Conservation (phyloP, 2,888 invertebrate genomes). For the Diplazon laetatorius region DNA sequence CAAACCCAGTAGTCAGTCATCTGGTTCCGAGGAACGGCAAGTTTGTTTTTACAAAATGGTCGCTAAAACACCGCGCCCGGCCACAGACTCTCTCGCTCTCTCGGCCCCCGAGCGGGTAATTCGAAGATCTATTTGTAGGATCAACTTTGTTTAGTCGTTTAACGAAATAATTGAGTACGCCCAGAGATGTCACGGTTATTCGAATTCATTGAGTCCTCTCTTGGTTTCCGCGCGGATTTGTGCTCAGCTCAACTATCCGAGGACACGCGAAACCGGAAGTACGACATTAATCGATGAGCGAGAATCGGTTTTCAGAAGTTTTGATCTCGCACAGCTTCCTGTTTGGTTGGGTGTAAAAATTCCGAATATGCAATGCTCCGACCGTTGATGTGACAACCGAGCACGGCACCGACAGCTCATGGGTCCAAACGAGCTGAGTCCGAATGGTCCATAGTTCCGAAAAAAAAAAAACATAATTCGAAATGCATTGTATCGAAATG, state of each 20-base stretch:
- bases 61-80: slow-evolving; percentile 76
- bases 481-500: no score
- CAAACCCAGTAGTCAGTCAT: slow-evolving; percentile 78
- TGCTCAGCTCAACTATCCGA: neutral
- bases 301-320: no score
- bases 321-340: no score
- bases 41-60: slow-evolving; percentile 82
- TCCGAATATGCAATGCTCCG: no score
- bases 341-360: no score
- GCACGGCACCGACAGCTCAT: no score
- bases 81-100: slow-evolving; percentile 72
- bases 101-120: no score
- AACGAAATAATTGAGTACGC: slow-evolving; percentile 68
- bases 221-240: slow-evolving; percentile 16
- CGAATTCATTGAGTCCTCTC: slow-evolving; percentile 57
- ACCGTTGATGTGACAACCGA: no score
- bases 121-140: slow-evolving; percentile 78
- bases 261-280: neutral
- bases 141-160: slow-evolving; percentile 68
- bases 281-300: neutral
- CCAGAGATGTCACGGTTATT: slow-evolving; percentile 44
- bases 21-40: slow-evolving; percentile 76
- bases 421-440: no score
- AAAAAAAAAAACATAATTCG: no score
- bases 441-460: no score